phyloP scores from a whole-genome alignment of 2,113 vertebrate species.

The Coryphaenoides rupestris region DNA sequence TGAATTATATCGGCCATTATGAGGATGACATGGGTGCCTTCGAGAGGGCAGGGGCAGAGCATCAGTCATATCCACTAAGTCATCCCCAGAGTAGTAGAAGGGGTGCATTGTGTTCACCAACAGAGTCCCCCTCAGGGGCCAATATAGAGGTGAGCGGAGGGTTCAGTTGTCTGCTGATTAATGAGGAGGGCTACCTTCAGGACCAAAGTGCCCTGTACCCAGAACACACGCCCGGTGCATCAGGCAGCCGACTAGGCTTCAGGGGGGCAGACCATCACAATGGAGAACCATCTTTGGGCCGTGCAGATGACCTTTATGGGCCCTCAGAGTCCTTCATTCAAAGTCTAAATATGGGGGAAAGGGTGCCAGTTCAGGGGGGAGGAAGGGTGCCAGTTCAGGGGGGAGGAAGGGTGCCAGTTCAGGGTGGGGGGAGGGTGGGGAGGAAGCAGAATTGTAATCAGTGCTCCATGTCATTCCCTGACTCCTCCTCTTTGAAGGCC shows the following conservation, averaged over 20 bases:
- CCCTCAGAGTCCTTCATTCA: conserved; percentile 35
- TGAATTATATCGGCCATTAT: conserved; percentile 52
- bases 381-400: conserved; percentile 45
- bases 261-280: conserved; percentile 36
- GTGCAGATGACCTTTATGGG: conserved; percentile 40
- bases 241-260: conserved; percentile 40
- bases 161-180: conserved; percentile 71
- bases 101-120: conserved; percentile 22
- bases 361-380: conserved; percentile 40
- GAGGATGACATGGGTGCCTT: conserved; percentile 43
- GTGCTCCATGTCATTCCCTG: conserved; percentile 54
- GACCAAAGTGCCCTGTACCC: conserved; percentile 51
- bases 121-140: conserved; percentile 38
- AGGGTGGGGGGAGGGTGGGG: conserved; percentile 33
- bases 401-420: conserved; percentile 43
- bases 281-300: conserved; percentile 26
- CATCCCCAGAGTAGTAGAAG: conserved; percentile 26
- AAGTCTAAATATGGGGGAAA: conserved; percentile 38
- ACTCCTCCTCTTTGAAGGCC: conserved; percentile 53
- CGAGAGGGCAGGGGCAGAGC: conserved; percentile 36
- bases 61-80: conserved; percentile 40
- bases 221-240: conserved; percentile 34
- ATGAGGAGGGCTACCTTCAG: conserved; percentile 74
- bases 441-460: conserved; percentile 51
- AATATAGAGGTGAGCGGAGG: conserved; percentile 41